Conservation (phyloP, 1,140 invertebrate genomes). For the Ips typographus region DNA sequence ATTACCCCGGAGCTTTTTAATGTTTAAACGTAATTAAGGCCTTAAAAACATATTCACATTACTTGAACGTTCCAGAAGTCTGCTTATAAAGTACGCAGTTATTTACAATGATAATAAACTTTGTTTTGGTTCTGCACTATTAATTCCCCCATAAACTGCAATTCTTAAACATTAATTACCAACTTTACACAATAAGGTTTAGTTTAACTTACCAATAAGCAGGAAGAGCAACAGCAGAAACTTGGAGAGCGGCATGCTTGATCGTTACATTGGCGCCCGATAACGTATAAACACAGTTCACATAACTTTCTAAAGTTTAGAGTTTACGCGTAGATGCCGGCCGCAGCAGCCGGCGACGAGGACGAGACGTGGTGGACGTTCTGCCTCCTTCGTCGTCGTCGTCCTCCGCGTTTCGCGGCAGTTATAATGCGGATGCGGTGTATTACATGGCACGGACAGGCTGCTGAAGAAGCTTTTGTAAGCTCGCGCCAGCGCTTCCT, state of each 20-base stretch:
- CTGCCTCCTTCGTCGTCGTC: too few species aligned
- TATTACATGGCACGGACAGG: conserved; percentile 33
- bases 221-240: not conserved
- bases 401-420: conserved; percentile 15
- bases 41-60: too few species aligned
- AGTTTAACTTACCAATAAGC: not conserved
- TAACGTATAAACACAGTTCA: not conserved
- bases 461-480: conserved; percentile 17
- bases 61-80: too few species aligned
- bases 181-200: too few species aligned
- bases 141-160: too few species aligned
- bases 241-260: not conserved
- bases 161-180: too few species aligned
- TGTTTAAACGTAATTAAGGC: too few species aligned
- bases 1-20: too few species aligned
- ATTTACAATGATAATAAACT: too few species aligned
- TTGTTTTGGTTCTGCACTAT: too few species aligned
- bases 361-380: not conserved
- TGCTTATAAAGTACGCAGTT: too few species aligned
- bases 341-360: conserved; percentile 4
- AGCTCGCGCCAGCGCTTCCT: conserved; percentile 36
- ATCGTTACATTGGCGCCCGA: not conserved
- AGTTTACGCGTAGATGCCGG: conserved; percentile 12
- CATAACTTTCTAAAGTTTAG: conserved; percentile 7
- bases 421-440: conserved; percentile 36